Conservation (phyloP, 2,113 vertebrate species). For the Cololabis saira region DNA sequence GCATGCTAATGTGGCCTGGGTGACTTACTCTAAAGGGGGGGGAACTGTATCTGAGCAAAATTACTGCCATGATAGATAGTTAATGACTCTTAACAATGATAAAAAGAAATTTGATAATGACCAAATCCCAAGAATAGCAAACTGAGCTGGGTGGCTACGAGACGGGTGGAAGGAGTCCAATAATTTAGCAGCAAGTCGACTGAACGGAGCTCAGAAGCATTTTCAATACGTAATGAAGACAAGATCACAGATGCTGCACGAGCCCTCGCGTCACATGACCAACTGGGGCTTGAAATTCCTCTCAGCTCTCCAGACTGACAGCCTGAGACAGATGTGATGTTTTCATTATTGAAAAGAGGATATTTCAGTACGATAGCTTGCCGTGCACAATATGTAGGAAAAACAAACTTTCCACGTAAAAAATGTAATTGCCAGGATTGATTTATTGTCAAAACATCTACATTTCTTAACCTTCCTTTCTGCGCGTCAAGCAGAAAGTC, state of each 20-base stretch:
- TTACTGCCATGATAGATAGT: conserved; percentile 70
- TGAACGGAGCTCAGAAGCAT: conserved; percentile 29
- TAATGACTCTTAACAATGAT: conserved; percentile 71
- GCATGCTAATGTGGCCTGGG: conserved; percentile 60
- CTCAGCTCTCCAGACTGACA: conserved; percentile 25
- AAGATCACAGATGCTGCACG: conserved; percentile 12
- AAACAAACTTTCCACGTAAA: conserved; percentile 32
- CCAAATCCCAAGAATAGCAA: conserved; percentile 38
- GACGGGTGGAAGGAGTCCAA: conserved; percentile 44
- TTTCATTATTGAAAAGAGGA: conserved; percentile 23
- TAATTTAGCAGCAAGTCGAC: conserved; percentile 51
- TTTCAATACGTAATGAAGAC: conserved; percentile 39
- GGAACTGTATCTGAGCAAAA: conserved; percentile 63
- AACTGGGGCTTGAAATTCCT: conserved; percentile 17
- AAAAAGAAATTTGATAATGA: conserved; percentile 68
- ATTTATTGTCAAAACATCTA: conserved; percentile 15
- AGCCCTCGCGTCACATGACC: conserved; percentile 22
- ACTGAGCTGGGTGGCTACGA: conserved; percentile 16
- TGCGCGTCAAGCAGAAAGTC: conserved; percentile 4
- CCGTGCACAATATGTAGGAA: neutral
- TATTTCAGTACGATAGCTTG: conserved; percentile 40
- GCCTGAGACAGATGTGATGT: conserved; percentile 12
- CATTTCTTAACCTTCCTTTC: conserved; percentile 5
- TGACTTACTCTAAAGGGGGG: conserved; percentile 54
- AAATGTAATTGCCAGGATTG: conserved; percentile 4